Conservation (phyloP, 2,888 invertebrate species). For the Dascillus cervinus region DNA sequence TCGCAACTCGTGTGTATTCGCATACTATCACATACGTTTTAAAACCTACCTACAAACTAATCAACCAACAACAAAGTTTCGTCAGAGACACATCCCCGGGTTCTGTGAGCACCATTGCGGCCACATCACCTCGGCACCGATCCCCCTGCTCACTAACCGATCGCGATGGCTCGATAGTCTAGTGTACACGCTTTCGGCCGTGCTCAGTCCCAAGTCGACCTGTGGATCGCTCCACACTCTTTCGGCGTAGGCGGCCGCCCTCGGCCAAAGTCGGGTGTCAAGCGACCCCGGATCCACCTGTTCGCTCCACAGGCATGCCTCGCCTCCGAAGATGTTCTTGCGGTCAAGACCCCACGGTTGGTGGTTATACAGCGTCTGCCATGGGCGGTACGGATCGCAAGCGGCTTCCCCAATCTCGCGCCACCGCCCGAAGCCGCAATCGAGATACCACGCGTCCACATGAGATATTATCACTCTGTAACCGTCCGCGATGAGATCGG, state of each 20-base stretch:
- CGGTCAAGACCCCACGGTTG: conserved; percentile 58
- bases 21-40: too few species aligned
- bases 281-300: conserved; percentile 67
- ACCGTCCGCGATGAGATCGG: conserved; percentile 67
- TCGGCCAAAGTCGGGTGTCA: conserved; percentile 76
- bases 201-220: conserved; percentile 27
- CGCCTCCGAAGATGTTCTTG: conserved; percentile 59
- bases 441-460: conserved; percentile 83
- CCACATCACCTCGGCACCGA: conserved; percentile 65
- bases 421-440: conserved; percentile 84
- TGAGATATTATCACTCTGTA: conserved; percentile 74
- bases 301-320: conserved; percentile 81
- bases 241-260: conserved; percentile 74
- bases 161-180: conserved; percentile 60
- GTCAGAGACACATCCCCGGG: conserved; percentile 61
- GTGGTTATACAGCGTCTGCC: conserved; percentile 83
- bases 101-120: conserved; percentile 72
- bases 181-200: conserved; percentile 58
- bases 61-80: too few species aligned
- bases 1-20: too few species aligned
- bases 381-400: conserved; percentile 79
- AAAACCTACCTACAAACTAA: too few species aligned
- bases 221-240: conserved; percentile 64
- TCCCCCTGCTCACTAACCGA: conserved; percentile 53
- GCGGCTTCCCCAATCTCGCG: conserved; percentile 75